Base-by-base conservation (phyloP, 2,113 vertebrate genomes). In the Pomatostomus ruficeps region DNA sequence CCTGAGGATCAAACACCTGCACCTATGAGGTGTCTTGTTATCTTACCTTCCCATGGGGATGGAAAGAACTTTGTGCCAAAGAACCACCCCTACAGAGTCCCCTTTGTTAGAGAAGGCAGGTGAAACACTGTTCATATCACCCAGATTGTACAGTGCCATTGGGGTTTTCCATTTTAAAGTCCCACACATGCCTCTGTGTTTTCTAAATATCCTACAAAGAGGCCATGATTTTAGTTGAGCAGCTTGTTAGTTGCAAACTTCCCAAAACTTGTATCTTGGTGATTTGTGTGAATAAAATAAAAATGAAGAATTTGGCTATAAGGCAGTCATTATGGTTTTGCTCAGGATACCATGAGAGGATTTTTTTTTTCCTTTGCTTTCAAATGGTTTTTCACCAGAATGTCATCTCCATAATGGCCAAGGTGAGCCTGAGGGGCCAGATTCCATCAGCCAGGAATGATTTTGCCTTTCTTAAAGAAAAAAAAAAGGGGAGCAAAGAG, bases 111-210 rank as follows among this genome's bases (percentile, higher is more conserved):
- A 38, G 4, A 24, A 54, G 4, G 25, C 13, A 93, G 14, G 24
- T 16, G 23, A 62, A 83, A 38, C 6, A 14, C 14, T 20, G 25
- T 4, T 14, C 2, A 3, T 6, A 28, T 48, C 1, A 0, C 28
- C 14, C 45, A 16, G 28, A 29, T 13, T 61, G 8, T 26, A 12
- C 15, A 14, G 14, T 38, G 16, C 4, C 61, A 1, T 19, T n/a
- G 20, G 0, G 3, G 38, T 15, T 13, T 75, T 59, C 28, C 14
- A 29, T 49, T 55, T 29, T 57, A 16, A 83, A 42, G 21, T 7
- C 3, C 9, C 10, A 11, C 7, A 38, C 1, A 12, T 5, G 22
- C 3, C 1, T 43, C 46, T 20, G 5, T 72, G 15, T 11, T 78
- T 54, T 42, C 25, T 55, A 31, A 59, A 14, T 40, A n/a, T 29